These are phyloP conservation scores for Colaptes auratus DNA, from an alignment of 2,113 vertebrate species.

Conservation along the genomic window DNA sequence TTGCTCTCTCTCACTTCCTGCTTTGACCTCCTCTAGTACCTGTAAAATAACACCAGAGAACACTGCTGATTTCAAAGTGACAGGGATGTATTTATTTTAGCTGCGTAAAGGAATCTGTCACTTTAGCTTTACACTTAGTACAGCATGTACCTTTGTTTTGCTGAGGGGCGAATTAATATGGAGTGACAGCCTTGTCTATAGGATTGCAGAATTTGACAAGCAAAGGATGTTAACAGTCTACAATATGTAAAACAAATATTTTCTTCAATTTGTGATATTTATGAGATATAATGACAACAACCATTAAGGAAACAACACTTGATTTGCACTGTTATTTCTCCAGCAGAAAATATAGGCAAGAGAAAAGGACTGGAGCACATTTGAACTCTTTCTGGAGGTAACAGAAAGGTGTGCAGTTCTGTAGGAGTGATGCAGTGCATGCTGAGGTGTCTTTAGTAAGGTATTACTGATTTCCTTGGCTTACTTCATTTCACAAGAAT, in stretches of 20 bases:
- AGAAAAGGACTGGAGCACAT: neutral
- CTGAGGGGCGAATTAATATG: constrained; percentile 50
- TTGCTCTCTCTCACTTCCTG: neutral
- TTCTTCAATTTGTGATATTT: constrained; percentile 7
- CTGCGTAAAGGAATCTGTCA: constrained; percentile 44
- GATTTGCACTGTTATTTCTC: neutral
- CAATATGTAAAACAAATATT: constrained; percentile 35
- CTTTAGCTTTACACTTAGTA: constrained; percentile 37
- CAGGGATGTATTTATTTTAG: constrained; percentile 65
- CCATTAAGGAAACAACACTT: neutral
- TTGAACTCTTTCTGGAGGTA: neutral
- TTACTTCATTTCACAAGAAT: neutral
- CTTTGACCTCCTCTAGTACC: constrained; percentile 15
- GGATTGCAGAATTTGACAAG: constrained; percentile 22
- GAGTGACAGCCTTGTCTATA: neutral
- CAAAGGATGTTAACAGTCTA: constrained; percentile 7
- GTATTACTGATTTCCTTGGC: neutral
- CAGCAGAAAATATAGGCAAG: neutral
- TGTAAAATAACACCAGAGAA: constrained; percentile 5
- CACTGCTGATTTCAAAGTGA: constrained; percentile 32
- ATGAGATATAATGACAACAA: neutral
- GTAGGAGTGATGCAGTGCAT: too few species aligned
- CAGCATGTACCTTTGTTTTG: constrained; percentile 16
- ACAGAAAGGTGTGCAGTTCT: neutral
- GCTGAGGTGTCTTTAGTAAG: neutral